Conservation (phyloP, 2,888 invertebrate genomes). For the Apoda limacodes region DNA sequence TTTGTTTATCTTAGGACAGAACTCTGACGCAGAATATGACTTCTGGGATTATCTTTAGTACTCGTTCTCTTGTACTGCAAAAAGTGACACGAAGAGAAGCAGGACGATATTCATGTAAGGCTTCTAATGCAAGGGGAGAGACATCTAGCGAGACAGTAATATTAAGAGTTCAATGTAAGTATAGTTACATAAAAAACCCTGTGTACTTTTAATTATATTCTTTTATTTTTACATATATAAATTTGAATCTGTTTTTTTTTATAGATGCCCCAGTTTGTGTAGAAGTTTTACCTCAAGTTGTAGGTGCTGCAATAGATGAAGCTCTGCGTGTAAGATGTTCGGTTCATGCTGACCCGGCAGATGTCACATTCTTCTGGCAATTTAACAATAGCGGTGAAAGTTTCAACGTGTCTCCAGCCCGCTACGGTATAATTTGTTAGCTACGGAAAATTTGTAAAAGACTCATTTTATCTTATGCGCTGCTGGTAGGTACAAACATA, state of each 20-base stretch:
- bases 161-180: slow-evolving; percentile 88
- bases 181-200: slow-evolving; percentile 2
- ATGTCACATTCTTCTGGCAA: slow-evolving; percentile 89
- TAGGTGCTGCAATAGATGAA: slow-evolving; percentile 89
- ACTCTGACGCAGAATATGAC: slow-evolving; percentile 85
- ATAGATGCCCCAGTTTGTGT: slow-evolving; percentile 85
- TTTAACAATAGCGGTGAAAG: slow-evolving; percentile 92
- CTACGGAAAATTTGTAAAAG: too few species aligned
- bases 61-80: slow-evolving; percentile 87
- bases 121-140: slow-evolving; percentile 85
- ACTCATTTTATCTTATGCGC: too few species aligned
- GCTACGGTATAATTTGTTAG: slow-evolving; percentile 52
- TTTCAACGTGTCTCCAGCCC: slow-evolving; percentile 82
- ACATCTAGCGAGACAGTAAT: slow-evolving; percentile 81
- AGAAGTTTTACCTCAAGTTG: slow-evolving; percentile 77
- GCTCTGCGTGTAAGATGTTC: slow-evolving; percentile 83
- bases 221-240: too few species aligned
- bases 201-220: slow-evolving; percentile 3
- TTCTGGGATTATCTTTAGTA: slow-evolving; percentile 88
- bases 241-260: too few species aligned
- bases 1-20: too few species aligned
- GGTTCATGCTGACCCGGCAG: slow-evolving; percentile 87
- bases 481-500: too few species aligned
- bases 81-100: slow-evolving; percentile 84
- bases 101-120: slow-evolving; percentile 86